phyloP scores from a whole-genome alignment of 2,797 vertebrate genomes.

The Coracias cyanogaster region DNA sequence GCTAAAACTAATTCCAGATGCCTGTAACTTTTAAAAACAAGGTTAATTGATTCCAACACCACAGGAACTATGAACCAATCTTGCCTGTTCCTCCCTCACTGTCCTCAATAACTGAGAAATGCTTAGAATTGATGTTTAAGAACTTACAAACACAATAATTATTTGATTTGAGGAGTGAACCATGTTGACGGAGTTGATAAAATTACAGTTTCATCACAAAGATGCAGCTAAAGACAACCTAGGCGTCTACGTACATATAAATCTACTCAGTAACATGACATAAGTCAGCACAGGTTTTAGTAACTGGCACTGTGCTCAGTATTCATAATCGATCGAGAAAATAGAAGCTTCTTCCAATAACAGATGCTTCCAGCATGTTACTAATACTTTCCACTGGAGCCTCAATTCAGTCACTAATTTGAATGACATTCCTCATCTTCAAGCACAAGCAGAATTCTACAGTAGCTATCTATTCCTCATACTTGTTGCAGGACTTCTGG shows the following conservation, averaged over 20 bases:
- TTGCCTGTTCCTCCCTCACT: neutral
- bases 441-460: neutral
- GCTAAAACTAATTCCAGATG: neutral
- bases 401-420: neutral
- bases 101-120: neutral
- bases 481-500: neutral
- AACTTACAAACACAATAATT: neutral
- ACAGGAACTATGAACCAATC: accelerated
- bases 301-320: neutral
- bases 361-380: neutral
- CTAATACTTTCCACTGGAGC: neutral
- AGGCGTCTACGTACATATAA: neutral
- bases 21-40: neutral
- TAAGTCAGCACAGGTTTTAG: neutral
- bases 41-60: accelerated
- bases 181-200: accelerated
- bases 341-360: neutral
- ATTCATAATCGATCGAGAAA: neutral
- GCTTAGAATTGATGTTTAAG: neutral
- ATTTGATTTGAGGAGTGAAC: neutral
- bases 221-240: neutral
- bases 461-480: neutral
- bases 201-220: neutral
- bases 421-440: neutral
- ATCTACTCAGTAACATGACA: neutral